These are phyloP conservation scores for Carterocephalus palaemon DNA, from an alignment of 2,888 invertebrate genomes.

Conservation along the genomic window DNA sequence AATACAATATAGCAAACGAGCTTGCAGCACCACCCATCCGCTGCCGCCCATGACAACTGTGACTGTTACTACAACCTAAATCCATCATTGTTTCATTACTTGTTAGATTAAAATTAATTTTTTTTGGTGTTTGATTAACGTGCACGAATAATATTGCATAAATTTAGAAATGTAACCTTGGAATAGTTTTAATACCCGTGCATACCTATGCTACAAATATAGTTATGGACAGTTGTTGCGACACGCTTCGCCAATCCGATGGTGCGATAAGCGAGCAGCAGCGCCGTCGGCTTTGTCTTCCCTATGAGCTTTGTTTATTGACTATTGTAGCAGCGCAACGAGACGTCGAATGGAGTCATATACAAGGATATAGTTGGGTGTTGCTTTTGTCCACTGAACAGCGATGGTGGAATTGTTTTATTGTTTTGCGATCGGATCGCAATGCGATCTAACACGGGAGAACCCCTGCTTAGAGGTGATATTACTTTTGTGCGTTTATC, in stretches of 20 bases:
- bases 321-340: conserved; percentile 62
- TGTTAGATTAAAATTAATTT: too few species aligned
- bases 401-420: conserved; percentile 12
- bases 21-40: too few species aligned
- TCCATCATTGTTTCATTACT: too few species aligned
- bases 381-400: conserved; percentile 6
- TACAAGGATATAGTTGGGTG: conserved; percentile 42
- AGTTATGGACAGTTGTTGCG: conserved; percentile 65
- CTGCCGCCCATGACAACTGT: too few species aligned
- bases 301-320: conserved; percentile 68
- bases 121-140: too few species aligned
- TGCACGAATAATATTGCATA: too few species aligned
- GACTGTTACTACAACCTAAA: too few species aligned
- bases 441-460: too few species aligned
- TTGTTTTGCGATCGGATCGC: conserved; percentile 11
- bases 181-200: conserved; percentile 47
- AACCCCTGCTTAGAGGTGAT: too few species aligned
- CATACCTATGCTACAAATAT: conserved; percentile 64
- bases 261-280: conserved; percentile 57
- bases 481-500: too few species aligned
- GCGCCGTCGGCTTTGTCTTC: conserved; percentile 59
- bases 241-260: conserved; percentile 65
- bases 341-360: conserved; percentile 59
- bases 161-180: too few species aligned
- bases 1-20: too few species aligned